Evolutionary conservation across 2,113 vertebrate species (phyloP).

Genomic region (Aptenodytes forsteri): DNA sequence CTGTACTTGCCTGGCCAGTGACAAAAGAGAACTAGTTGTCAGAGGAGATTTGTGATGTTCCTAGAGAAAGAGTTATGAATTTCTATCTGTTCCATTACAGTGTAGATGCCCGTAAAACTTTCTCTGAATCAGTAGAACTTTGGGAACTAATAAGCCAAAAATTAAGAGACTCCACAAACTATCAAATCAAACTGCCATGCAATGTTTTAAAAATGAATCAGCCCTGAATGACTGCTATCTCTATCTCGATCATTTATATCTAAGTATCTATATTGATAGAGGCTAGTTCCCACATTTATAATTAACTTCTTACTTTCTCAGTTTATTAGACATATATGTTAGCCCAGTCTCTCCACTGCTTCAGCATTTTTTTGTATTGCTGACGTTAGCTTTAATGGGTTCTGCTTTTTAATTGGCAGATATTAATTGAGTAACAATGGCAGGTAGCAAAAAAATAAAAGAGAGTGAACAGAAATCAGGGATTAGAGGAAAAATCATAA

Average conservation of each 20-base stretch:
- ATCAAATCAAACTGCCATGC: background rate
- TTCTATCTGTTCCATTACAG: background rate
- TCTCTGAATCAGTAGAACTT: background rate
- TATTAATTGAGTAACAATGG: background rate
- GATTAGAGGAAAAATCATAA: background rate
- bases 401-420: background rate
- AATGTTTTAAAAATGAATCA: background rate
- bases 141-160: background rate
- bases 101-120: background rate
- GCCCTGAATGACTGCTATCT: background rate
- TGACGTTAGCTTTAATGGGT: background rate
- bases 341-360: background rate
- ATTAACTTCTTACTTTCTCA: background rate
- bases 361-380: background rate
- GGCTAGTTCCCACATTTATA: background rate
- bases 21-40: background rate
- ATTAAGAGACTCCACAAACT: background rate
- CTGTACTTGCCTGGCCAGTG: background rate
- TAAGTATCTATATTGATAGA: background rate
- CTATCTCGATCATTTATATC: background rate
- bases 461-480: background rate
- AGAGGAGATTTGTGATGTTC: background rate
- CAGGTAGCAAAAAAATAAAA: background rate
- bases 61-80: background rate
- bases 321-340: background rate